Evolutionary conservation across 2,888 invertebrate species (phyloP).

Genomic region (Coecobrya sp.): DNA sequence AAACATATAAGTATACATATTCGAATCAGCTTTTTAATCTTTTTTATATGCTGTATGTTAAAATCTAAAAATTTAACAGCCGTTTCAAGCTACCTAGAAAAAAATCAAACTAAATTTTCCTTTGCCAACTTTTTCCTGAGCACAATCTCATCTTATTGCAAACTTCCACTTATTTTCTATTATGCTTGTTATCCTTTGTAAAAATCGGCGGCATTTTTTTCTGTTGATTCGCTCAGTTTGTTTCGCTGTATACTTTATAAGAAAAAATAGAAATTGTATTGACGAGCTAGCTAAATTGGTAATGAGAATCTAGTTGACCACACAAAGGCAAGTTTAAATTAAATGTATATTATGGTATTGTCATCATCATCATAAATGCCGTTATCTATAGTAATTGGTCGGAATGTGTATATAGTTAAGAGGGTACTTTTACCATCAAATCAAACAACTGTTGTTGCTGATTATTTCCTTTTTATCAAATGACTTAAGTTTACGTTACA

Average conservation of each 20-base stretch:
- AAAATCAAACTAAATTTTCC: neutral
- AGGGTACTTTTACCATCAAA: slow-evolving; percentile 38
- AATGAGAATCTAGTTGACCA: slow-evolving; percentile 15
- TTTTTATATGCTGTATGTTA: slow-evolving; percentile 11
- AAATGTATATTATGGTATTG: neutral
- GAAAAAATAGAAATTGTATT: slow-evolving; percentile 27
- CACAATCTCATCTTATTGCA: neutral
- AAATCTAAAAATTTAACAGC: neutral
- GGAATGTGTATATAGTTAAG: slow-evolving; percentile 47
- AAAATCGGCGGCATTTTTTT: slow-evolving; percentile 13
- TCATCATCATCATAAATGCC: slow-evolving; percentile 51
- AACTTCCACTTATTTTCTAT: neutral
- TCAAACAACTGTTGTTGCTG: slow-evolving; percentile 31
- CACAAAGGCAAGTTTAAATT: slow-evolving; percentile 28
- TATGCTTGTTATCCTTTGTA: slow-evolving; percentile 29
- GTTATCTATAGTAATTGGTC: slow-evolving; percentile 47
- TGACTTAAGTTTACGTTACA: slow-evolving; percentile 29
- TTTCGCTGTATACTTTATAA: neutral
- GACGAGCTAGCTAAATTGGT: slow-evolving; percentile 50
- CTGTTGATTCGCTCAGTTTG: too few relatives aligned
- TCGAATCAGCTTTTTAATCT: neutral
- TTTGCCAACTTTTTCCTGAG: slow-evolving; percentile 24
- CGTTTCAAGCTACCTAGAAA: neutral
- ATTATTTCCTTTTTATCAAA: slow-evolving; percentile 48
- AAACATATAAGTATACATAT: neutral